These are phyloP conservation scores for Aphidoletes aphidimyza DNA, from an alignment of 2,888 invertebrate genomes.

Conservation along the genomic window DNA sequence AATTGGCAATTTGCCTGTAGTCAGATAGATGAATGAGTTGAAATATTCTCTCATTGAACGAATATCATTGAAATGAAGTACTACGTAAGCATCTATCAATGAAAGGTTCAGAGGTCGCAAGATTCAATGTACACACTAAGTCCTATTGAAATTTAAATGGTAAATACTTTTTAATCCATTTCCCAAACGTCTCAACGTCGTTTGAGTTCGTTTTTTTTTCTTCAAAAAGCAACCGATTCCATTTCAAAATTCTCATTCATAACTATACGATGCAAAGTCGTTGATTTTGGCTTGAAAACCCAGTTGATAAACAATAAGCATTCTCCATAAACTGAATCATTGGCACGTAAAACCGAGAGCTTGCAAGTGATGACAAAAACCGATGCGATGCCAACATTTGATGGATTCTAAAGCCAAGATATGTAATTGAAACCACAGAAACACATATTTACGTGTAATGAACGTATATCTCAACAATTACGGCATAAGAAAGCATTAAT, in stretches of 20 bases:
- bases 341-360: not conserved
- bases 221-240: too few relatives aligned
- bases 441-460: conserved; percentile 45
- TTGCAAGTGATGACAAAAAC: conserved; percentile 31
- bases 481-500: conserved; percentile 39
- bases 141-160: not conserved
- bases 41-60: too few relatives aligned
- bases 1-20: not conserved
- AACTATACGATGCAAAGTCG: too few relatives aligned
- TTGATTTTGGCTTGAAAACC: too few relatives aligned
- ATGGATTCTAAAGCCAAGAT: conserved; percentile 11
- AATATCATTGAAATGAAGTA: too few relatives aligned
- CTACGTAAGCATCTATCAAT: too few relatives aligned
- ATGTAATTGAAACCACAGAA: conserved; percentile 13
- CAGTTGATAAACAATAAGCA: too few relatives aligned
- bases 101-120: too few relatives aligned
- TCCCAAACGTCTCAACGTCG: not conserved
- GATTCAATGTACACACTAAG: too few relatives aligned
- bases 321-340: not conserved
- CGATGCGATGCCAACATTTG: not conserved
- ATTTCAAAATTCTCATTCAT: not conserved
- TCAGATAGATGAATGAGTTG: too few relatives aligned
- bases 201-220: too few relatives aligned
- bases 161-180: not conserved
- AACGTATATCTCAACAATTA: conserved; percentile 21